These are phyloP conservation scores for Penelope pileata DNA, from an alignment of 2,113 vertebrate species.

Conservation along the genomic window DNA sequence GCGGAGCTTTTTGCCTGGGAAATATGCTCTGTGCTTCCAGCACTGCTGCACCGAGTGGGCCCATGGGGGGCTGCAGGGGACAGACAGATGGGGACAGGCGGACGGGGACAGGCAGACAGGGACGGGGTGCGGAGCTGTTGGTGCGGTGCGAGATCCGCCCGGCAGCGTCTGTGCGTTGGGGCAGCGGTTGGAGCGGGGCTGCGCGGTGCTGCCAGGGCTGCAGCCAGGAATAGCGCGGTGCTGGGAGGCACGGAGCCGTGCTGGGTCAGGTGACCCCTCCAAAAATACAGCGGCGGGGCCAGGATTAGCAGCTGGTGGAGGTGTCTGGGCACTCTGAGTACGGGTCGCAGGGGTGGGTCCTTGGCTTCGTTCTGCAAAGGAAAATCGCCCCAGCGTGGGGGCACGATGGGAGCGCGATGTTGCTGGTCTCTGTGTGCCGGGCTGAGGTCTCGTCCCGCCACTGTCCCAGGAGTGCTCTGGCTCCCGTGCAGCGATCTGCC, in stretches of 20 bases:
- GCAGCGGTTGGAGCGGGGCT: background rate
- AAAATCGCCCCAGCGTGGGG: background rate
- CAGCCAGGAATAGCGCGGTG: background rate
- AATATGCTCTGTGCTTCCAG: background rate
- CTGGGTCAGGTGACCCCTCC: background rate
- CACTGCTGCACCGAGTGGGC: too few relatives aligned
- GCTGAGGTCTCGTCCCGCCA: too few relatives aligned
- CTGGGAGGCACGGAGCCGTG: background rate
- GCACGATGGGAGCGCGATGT: too few relatives aligned
- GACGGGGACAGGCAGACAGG: accelerated
- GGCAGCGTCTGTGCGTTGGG: background rate
- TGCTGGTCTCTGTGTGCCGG: too few relatives aligned
- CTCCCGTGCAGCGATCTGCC: background rate
- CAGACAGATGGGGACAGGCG: accelerated
- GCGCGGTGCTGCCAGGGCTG: background rate
- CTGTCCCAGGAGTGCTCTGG: background rate
- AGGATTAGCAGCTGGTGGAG: background rate
- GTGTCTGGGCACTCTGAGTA: background rate
- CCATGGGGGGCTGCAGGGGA: background rate
- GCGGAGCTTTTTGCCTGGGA: background rate
- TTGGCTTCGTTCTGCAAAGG: accelerated
- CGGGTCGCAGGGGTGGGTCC: background rate
- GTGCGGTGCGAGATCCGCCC: too few relatives aligned
- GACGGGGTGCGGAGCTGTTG: too few relatives aligned
- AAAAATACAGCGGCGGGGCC: background rate